These are phyloP conservation scores for Nothobranchius furzeri DNA, from an alignment of 2,113 vertebrate genomes.

Conservation along the genomic window DNA sequence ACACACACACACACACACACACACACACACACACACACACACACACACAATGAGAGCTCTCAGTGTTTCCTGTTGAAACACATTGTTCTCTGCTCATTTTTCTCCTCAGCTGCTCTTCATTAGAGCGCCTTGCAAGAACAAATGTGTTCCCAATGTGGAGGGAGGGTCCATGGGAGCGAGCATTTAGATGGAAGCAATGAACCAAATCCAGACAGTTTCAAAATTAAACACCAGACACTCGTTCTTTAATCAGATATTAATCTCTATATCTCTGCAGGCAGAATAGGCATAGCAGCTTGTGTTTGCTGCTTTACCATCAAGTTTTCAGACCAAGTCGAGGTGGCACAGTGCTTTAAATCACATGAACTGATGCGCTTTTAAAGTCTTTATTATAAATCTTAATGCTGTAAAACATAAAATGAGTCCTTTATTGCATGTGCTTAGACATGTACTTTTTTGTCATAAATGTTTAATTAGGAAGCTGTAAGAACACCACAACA, in stretches of 20 bases:
- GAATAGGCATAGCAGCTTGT: conserved; percentile 39
- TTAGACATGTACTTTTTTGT: too few species aligned
- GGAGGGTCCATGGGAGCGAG: conserved; percentile 59
- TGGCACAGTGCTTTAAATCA: conserved; percentile 3
- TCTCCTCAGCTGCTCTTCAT: conserved; percentile 68
- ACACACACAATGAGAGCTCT: not conserved
- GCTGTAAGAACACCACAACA: too few species aligned
- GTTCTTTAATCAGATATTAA: conserved; percentile 64
- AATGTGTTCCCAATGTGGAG: conserved; percentile 63
- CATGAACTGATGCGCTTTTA: not conserved
- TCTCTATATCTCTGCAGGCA: conserved; percentile 53
- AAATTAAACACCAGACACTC: conserved; percentile 65
- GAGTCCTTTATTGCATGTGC: not conserved
- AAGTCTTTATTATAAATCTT: not conserved
- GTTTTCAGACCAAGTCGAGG: conserved; percentile 25
- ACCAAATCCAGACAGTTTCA: conserved; percentile 46
- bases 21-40: too few species aligned
- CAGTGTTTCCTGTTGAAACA: conserved; percentile 48
- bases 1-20: too few species aligned
- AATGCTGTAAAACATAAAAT: not conserved
- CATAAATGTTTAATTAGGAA: too few species aligned
- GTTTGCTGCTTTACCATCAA: conserved; percentile 46
- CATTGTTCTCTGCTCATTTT: conserved; percentile 57
- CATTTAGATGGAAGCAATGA: conserved; percentile 62
- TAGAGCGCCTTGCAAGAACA: conserved; percentile 47